These are phyloP conservation scores for Metacarcinus magister DNA, from an alignment of 2,888 invertebrate species.

Conservation along the genomic window DNA sequence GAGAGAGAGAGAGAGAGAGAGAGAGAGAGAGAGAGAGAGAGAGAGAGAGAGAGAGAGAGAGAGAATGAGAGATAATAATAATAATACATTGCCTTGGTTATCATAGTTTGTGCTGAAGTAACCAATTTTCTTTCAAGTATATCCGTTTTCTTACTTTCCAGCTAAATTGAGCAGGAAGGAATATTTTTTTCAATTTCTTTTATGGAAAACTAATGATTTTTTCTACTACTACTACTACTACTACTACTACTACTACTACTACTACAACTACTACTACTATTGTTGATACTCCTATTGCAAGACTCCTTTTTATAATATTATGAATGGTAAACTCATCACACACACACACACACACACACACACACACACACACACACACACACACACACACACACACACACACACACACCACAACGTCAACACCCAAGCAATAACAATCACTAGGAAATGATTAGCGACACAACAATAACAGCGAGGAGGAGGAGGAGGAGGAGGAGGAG, in stretches of 20 bases:
- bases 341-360: too few relatives aligned
- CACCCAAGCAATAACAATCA: not conserved
- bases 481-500: not conserved
- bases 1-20: not conserved
- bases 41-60: conserved; percentile 2
- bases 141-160: too few relatives aligned
- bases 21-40: not conserved
- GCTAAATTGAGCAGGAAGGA: not conserved
- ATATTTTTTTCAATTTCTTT: not conserved
- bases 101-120: not conserved
- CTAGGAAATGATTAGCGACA: not conserved
- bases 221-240: conserved; percentile 15
- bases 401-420: not conserved
- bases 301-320: not conserved
- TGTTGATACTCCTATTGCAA: not conserved
- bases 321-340: not conserved
- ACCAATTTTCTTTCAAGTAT: too few relatives aligned
- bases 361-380: too few relatives aligned
- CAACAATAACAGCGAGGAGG: conserved; percentile 1
- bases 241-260: not conserved
- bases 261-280: not conserved
- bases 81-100: not conserved
- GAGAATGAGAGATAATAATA: not conserved
- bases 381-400: too few relatives aligned
- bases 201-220: not conserved